Conservation (phyloP, 53 echinoderm and acorn worm genomes). For the Echinarachnius parma region DNA sequence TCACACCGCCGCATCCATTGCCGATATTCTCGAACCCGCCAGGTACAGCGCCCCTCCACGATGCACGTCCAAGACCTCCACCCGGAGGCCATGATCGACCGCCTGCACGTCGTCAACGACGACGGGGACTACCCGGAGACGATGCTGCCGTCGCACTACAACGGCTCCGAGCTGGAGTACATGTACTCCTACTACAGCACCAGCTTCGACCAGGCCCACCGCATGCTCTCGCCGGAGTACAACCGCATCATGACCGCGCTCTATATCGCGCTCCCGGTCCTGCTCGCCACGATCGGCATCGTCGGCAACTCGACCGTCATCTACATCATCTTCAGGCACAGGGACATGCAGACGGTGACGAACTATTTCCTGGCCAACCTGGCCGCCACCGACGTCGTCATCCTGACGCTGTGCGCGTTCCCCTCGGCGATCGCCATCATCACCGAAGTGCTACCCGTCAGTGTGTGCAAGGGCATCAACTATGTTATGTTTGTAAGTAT, state of each 20-base stretch:
- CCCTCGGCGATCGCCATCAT: slow-evolving; percentile 52
- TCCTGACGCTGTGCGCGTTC: slow-evolving; percentile 77
- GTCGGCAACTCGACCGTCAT: slow-evolving; percentile 83
- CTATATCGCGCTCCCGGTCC: slow-evolving; percentile 29
- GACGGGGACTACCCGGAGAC: slow-evolving; percentile 24
- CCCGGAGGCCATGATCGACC: no score
- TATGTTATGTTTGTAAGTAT: slow-evolving; percentile 96
- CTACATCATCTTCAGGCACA: slow-evolving; percentile 81
- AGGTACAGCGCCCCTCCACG: no score
- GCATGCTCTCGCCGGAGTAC: neutral
- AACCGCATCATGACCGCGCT: slow-evolving; percentile 27
- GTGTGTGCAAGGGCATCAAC: slow-evolving; percentile 77
- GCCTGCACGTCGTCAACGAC: no score
- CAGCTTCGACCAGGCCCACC: neutral
- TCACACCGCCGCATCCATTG: no score
- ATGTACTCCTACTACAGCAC: slow-evolving; percentile 5
- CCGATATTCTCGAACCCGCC: no score
- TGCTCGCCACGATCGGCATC: slow-evolving; percentile 73
- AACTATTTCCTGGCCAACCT: slow-evolving; percentile 98
- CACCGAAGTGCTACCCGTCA: slow-evolving; percentile 35
- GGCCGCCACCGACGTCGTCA: slow-evolving; percentile 87
- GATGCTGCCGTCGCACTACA: slow-evolving; percentile 7
- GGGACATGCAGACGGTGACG: slow-evolving; percentile 97
- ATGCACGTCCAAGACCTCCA: no score
- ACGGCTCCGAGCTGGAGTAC: slow-evolving; percentile 1